A percentile compares a stretch with the other conserved stretches of the same genome.
Conservation (phyloP, 2,888 invertebrate genomes). For the Dicroscelio sp. region DNA sequence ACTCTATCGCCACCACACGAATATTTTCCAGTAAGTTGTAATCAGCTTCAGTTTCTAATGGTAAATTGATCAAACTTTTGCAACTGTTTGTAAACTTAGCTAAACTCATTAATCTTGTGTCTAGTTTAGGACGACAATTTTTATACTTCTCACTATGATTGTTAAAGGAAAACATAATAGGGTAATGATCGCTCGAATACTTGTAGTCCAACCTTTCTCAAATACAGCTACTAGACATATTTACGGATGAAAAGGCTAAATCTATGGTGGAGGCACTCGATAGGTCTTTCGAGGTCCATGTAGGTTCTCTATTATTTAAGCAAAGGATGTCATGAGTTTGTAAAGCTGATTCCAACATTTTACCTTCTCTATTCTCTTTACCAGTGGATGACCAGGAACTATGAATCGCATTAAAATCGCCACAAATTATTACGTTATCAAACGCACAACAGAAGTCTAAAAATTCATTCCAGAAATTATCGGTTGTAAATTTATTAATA, state of each 20-base stretch:
- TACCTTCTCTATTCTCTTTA: background rate
- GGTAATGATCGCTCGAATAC: constrained; percentile 22
- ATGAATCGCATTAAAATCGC: background rate
- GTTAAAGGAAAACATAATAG: background rate
- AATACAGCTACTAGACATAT: background rate
- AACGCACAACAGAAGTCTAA: background rate
- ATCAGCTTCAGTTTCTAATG: background rate
- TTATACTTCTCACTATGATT: background rate
- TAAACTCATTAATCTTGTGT: background rate
- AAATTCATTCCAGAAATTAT: constrained; percentile 2
- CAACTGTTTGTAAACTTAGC: background rate
- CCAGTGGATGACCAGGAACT: background rate
- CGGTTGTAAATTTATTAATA: background rate
- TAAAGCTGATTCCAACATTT: background rate
- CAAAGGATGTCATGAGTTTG: background rate
- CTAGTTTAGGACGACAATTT: constrained; percentile 18
- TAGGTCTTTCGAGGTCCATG: constrained; percentile 9
- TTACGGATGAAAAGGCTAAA: background rate
- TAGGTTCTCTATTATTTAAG: constrained; percentile 1
- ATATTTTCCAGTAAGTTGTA: constrained; percentile 1
- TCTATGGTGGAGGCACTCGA: background rate
- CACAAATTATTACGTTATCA: constrained; percentile 4
- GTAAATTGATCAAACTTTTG: background rate
- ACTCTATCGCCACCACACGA: background rate
- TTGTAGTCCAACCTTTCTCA: constrained; percentile 4